Base-by-base conservation (phyloP, 1,140 invertebrate genomes). In the Arctopsyche grandis region DNA sequence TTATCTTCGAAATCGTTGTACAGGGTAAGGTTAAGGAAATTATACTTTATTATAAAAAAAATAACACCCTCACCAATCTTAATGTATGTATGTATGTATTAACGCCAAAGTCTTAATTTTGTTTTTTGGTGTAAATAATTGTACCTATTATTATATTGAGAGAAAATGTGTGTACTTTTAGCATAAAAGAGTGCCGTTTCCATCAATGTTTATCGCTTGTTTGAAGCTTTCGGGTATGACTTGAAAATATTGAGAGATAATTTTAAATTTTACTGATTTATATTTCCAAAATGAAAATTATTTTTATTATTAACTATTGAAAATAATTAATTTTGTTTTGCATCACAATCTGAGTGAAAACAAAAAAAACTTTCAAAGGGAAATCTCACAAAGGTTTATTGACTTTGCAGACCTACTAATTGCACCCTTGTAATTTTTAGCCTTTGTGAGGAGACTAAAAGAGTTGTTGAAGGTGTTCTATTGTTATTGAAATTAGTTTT, bases 1-100 rank as follows among this genome's bases (percentile, higher is more conserved):
- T 69, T 81, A 79, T 81, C 56, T 81, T 81, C 69, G 66, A 81
- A 66, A 66, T 79, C 66, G 56, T 81, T 81, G 77, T 79, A 81
- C 80, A 81, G 80, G 80, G 80, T 81, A 81, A 79, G 80, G n/a
- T 38, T 76, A 76, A 76, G 74, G 24, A 46, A 71, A 70, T 38
- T 77, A 24, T 43, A 76, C 76, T 77, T 12, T 80, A 77, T 77
- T 74, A 70, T 75, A 38, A 38, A 38, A 38, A 38, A 38, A 38
- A 38, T 79, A 75, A 75, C 66, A 80, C 69, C 10, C 16, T 24
- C 63, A 60, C 58, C 22, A 19, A 77, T 80, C 66, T 26, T 69
- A 77, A 76, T 63, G 63, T 66, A 66, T 66, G 24, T 66, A 60
- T 21, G 56, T 9, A 16, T 75, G 16, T 38, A 75, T 66, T 38